phyloP scores from a whole-genome alignment of 2,888 invertebrate species.

The Altica lythri region DNA sequence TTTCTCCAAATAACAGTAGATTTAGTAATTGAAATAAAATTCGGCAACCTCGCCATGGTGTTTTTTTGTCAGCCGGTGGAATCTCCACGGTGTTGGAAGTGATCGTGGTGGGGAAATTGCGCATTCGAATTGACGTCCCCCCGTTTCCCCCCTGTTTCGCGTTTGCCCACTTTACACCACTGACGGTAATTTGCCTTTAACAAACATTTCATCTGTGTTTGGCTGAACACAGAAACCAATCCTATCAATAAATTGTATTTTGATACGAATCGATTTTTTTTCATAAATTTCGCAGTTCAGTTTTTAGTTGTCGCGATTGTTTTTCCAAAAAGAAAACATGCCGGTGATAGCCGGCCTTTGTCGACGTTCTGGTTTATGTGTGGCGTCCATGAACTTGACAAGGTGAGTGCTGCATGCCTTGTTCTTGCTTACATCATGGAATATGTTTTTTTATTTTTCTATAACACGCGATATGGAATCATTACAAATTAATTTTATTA shows the following conservation, averaged over 20 bases:
- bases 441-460: slow-evolving; percentile 20
- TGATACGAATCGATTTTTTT: slow-evolving; percentile 12
- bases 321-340: slow-evolving; percentile 7
- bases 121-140: slow-evolving; percentile 51
- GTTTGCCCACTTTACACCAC: slow-evolving; percentile 16
- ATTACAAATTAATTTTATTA: slow-evolving; percentile 5
- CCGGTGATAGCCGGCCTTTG: slow-evolving; percentile 13
- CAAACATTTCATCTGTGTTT: slow-evolving; percentile 41
- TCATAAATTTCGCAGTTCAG: not conserved
- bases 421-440: slow-evolving; percentile 20
- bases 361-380: slow-evolving; percentile 19
- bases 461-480: slow-evolving; percentile 15
- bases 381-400: slow-evolving; percentile 41
- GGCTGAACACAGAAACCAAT: slow-evolving; percentile 11
- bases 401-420: slow-evolving; percentile 34
- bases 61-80: slow-evolving; percentile 43
- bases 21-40: too few relatives aligned
- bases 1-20: too few relatives aligned
- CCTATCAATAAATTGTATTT: too few relatives aligned
- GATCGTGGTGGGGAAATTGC: slow-evolving; percentile 54
- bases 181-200: slow-evolving; percentile 43
- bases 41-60: slow-evolving; percentile 38
- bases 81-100: slow-evolving; percentile 23
- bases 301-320: slow-evolving; percentile 15
- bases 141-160: slow-evolving; percentile 34